phyloP scores from a whole-genome alignment of 1,140 invertebrate species.

The Calephelis virginiensis region DNA sequence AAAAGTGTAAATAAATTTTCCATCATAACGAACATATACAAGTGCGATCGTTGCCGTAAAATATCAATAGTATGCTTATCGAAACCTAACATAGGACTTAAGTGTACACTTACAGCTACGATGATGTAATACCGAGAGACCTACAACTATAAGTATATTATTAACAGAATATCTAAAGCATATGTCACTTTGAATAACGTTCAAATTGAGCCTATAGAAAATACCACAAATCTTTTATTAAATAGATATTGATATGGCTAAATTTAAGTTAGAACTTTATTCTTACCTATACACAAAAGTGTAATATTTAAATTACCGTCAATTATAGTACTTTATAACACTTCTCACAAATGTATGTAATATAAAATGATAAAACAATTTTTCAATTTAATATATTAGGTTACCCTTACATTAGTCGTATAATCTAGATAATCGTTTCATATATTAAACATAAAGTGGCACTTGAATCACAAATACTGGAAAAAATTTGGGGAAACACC shows the following conservation, averaged over 20 bases:
- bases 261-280: conserved; percentile 79
- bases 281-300: conserved; percentile 78
- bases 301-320: conserved; percentile 77
- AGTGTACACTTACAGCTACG: conserved; percentile 59
- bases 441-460: conserved; percentile 81
- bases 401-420: conserved; percentile 80
- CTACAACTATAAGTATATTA: conserved; percentile 76
- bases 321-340: conserved; percentile 77
- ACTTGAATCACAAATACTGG: conserved; percentile 81
- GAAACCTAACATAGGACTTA: conserved; percentile 68
- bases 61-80: conserved; percentile 72
- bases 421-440: conserved; percentile 80
- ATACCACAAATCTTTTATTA: conserved; percentile 78
- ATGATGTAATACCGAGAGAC: conserved; percentile 73
- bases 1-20: conserved; percentile 74
- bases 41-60: conserved; percentile 73
- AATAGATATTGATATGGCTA: conserved; percentile 80
- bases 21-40: conserved; percentile 73
- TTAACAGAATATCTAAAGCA: conserved; percentile 78
- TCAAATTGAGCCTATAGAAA: conserved; percentile 79
- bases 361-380: conserved; percentile 81
- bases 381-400: conserved; percentile 79
- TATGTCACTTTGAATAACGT: conserved; percentile 78
- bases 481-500: conserved; percentile 78
- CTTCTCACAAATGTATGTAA: conserved; percentile 78